These are phyloP conservation scores for Oncorhynchus nerka DNA, from an alignment of 2,113 vertebrate species.

Conservation along the genomic window DNA sequence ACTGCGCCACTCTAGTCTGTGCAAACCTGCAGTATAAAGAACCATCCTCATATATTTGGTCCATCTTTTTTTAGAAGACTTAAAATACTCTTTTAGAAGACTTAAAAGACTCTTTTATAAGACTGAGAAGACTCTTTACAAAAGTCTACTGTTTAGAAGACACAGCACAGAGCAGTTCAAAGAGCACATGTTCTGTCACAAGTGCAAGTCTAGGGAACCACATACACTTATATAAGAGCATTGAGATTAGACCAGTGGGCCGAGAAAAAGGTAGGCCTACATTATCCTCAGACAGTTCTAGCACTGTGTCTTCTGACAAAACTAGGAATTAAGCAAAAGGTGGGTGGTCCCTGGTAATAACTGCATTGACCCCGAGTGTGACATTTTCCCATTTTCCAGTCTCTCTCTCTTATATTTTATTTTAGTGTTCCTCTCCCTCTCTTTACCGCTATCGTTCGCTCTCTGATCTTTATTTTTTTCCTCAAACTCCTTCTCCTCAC, in stretches of 20 bases:
- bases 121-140: too few species aligned
- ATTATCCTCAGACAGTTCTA: conserved; percentile 42
- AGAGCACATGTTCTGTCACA: too few species aligned
- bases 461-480: too few species aligned
- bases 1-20: too few species aligned
- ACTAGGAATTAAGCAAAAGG: conserved; percentile 55
- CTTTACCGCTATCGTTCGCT: conserved; percentile 20
- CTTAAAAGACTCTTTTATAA: too few species aligned
- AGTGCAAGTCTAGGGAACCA: conserved; percentile 5
- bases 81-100: too few species aligned
- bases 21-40: too few species aligned
- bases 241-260: conserved; percentile 40
- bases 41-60: too few species aligned
- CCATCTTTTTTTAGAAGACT: too few species aligned
- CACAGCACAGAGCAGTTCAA: not conserved
- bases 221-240: conserved; percentile 37
- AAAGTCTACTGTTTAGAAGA: not conserved
- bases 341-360: conserved; percentile 60
- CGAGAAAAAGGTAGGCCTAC: conserved; percentile 41
- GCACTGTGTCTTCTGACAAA: conserved; percentile 29
- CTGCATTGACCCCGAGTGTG: conserved; percentile 42
- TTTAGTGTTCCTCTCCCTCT: conserved; percentile 4
- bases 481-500: not conserved
- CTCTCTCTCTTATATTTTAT: not conserved
- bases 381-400: conserved; percentile 40